Percentiles rank a stretch among this genome's conserved stretches.
phyloP scores from a whole-genome alignment of 2,888 invertebrate genomes.

The Eledone cirrhosa region DNA sequence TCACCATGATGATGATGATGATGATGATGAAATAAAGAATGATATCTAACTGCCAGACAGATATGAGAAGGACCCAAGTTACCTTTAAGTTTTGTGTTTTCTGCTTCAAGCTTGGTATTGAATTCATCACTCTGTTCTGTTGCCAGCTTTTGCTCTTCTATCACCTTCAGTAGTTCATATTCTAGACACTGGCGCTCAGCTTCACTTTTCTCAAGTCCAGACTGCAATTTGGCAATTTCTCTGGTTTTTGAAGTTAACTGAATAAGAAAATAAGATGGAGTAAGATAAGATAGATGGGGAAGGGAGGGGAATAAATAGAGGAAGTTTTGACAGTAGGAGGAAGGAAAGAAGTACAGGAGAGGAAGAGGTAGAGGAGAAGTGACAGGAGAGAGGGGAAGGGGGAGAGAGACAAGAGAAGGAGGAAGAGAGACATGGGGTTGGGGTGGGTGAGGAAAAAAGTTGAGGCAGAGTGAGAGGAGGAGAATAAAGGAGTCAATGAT shows the following conservation, averaged over 20 bases:
- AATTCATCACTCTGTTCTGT: constrained; percentile 48
- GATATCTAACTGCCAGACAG: no score
- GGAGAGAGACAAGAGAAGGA: no score
- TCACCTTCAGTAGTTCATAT: constrained; percentile 59
- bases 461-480: no score
- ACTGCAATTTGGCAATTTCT: constrained; percentile 55
- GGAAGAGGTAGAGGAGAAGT: no score
- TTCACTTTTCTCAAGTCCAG: constrained; percentile 62
- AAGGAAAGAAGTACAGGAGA: no score
- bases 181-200: constrained; percentile 61
- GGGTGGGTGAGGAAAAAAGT: no score
- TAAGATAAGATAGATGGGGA: neutral
- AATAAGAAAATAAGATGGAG: constrained; percentile 22
- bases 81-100: constrained; percentile 59
- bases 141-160: constrained; percentile 51
- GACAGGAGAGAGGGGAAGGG: no score
- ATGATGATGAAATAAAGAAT: no score
- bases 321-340: neutral
- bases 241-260: constrained; percentile 54
- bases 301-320: neutral
- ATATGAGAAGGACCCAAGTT: constrained; percentile 17
- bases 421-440: no score
- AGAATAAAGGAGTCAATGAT: no score
- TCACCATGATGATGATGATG: no score
- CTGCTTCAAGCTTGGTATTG: constrained; percentile 46